Percentiles rank a stretch among this genome's conserved stretches.
phyloP scores from a whole-genome alignment of 2,113 vertebrate genomes.

The Cheilinus undulatus region DNA sequence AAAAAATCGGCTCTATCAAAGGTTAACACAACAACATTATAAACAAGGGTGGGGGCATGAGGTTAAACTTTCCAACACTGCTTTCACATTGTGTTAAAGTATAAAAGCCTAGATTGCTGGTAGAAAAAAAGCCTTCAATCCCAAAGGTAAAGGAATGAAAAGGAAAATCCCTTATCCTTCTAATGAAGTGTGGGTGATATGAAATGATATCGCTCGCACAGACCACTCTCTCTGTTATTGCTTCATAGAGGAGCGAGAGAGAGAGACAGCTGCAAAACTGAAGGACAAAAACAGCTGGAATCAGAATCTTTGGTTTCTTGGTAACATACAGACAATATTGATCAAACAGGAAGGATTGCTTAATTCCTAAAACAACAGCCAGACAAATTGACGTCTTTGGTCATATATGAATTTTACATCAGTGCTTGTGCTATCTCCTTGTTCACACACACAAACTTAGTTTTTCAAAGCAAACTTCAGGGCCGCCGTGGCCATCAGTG shows the following conservation, averaged over 20 bases:
- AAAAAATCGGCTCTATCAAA: not conserved
- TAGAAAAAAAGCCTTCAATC: slow-evolving; percentile 9
- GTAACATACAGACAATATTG: slow-evolving; percentile 53
- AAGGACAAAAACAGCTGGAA: slow-evolving; percentile 80
- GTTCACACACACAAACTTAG: not conserved
- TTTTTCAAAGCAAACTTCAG: not conserved
- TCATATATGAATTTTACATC: not conserved
- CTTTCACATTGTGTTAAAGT: slow-evolving; percentile 38
- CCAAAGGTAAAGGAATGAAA: slow-evolving; percentile 31
- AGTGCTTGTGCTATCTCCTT: not conserved
- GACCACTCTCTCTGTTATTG: slow-evolving; percentile 4
- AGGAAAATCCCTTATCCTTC: slow-evolving; percentile 40
- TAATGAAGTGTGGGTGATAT: slow-evolving; percentile 43
- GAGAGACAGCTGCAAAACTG: slow-evolving; percentile 45
- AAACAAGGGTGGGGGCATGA: slow-evolving; percentile 10
- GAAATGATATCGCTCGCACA: slow-evolving; percentile 10
- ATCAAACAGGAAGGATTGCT: slow-evolving; percentile 47
- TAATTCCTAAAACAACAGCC: slow-evolving; percentile 16
- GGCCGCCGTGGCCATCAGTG: not conserved
- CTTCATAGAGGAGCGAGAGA: slow-evolving; percentile 15
- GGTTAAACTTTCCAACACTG: slow-evolving; percentile 31
- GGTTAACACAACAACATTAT: not conserved
- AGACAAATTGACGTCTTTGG: not conserved
- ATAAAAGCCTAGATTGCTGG: slow-evolving; percentile 4
- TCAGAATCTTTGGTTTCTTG: slow-evolving; percentile 37